Evolutionary conservation across 2,113 vertebrate species (phyloP).

Genomic region (Buteo buteo): DNA sequence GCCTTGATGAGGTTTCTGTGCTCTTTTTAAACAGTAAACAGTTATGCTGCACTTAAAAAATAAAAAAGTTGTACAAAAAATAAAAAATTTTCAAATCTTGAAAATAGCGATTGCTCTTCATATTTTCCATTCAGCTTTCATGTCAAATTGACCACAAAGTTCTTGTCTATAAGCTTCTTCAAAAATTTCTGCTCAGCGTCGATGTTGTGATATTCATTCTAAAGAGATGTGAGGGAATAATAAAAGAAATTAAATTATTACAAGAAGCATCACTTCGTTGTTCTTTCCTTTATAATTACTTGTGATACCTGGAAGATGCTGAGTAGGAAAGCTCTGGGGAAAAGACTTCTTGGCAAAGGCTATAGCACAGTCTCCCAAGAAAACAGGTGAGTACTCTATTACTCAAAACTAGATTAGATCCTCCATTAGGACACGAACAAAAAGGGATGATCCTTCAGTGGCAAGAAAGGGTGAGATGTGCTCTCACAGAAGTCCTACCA

Average conservation of each 20-base stretch:
- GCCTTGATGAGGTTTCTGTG: neutral
- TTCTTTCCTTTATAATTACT: neutral
- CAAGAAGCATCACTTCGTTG: neutral
- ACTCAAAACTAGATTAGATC: neutral
- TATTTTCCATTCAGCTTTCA: constrained; percentile 54
- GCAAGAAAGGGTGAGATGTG: neutral
- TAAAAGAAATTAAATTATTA: neutral
- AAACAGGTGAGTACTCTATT: neutral
- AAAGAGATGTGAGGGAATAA: constrained; percentile 15
- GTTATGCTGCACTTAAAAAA: constrained; percentile 63
- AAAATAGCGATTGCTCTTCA: constrained; percentile 29
- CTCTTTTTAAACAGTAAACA: constrained; percentile 33
- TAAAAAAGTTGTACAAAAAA: constrained; percentile 72
- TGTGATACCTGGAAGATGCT: neutral
- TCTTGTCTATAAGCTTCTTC: constrained; percentile 75
- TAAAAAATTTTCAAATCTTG: constrained; percentile 54
- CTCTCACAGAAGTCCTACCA: neutral
- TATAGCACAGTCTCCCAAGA: neutral
- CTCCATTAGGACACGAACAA: neutral
- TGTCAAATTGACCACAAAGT: constrained; percentile 76
- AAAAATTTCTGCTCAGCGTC: constrained; percentile 77
- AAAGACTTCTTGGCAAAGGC: neutral
- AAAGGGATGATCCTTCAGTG: neutral
- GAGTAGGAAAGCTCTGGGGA: neutral
- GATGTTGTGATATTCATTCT: constrained; percentile 81